A percentile compares a stretch with the other conserved stretches of the same genome.
Evolutionary conservation across 2,113 vertebrate species (phyloP).

Genomic region (Psammodynastes pulverulentus): DNA sequence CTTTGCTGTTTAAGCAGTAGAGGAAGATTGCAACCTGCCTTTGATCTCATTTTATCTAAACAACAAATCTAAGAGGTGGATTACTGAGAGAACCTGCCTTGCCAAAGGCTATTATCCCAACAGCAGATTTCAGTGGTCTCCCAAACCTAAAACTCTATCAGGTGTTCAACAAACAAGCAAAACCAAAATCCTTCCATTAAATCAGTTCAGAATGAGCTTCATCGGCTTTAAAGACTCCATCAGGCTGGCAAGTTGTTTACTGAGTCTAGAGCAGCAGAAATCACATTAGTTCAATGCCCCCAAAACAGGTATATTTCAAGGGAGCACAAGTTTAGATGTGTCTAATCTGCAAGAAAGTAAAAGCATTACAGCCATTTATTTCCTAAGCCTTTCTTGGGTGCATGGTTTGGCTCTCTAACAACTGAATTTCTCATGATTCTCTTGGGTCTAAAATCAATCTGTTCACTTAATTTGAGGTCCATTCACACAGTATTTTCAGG

Average conservation of each 20-base stretch:
- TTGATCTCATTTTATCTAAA: neutral
- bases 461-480: neutral
- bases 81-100: neutral
- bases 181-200: neutral
- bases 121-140: neutral
- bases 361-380: neutral
- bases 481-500: neutral
- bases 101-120: neutral
- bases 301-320: conserved; percentile 8
- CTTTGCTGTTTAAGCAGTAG: neutral
- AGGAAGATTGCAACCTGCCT: neutral
- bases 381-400: neutral
- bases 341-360: neutral
- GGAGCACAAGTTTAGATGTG: neutral
- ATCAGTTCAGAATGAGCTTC: neutral
- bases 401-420: neutral
- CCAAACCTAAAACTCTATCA: neutral
- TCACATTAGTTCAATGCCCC: neutral
- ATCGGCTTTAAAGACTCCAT: neutral
- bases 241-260: neutral
- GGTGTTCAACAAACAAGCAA: neutral
- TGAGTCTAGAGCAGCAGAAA: neutral
- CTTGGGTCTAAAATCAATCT: neutral
- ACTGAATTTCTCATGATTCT: neutral
- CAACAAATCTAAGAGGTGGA: neutral